Conservation (phyloP, 2,888 invertebrate species). For the Minunthozetes semirufus region DNA sequence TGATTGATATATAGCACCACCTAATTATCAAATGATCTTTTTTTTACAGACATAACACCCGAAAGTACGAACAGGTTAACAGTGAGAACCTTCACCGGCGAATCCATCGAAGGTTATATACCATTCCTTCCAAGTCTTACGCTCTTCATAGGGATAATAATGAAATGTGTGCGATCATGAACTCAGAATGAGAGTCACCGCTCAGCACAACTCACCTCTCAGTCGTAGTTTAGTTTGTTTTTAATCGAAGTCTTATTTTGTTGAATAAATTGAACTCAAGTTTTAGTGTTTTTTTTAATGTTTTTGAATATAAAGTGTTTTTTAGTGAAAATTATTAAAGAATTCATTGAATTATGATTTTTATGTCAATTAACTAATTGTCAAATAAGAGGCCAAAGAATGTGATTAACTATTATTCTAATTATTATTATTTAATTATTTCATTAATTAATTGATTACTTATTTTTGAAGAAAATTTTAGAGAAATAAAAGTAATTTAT, state of each 20-base stretch:
- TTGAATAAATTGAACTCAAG: background rate
- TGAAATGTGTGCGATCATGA: constrained; percentile 60
- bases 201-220: background rate
- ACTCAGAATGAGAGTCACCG: background rate
- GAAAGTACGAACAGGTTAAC: constrained; percentile 61
- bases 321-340: background rate
- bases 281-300: background rate
- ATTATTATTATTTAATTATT: background rate
- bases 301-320: background rate
- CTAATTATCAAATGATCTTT: background rate
- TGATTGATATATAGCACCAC: too few relatives aligned
- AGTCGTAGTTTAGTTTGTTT: background rate
- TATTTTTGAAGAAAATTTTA: background rate
- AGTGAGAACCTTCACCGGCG: constrained; percentile 58
- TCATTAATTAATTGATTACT: background rate
- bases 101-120: constrained; percentile 54
- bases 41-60: constrained; percentile 56
- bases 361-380: constrained; percentile 11
- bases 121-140: constrained; percentile 63
- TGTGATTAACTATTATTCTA: background rate
- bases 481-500: too few relatives aligned
- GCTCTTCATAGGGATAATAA: constrained; percentile 69
- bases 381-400: constrained; percentile 27
- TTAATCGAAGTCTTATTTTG: background rate
- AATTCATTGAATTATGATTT: background rate